Conservation (phyloP, 2,888 invertebrate species). For the Leptinotarsa peninsularis region DNA sequence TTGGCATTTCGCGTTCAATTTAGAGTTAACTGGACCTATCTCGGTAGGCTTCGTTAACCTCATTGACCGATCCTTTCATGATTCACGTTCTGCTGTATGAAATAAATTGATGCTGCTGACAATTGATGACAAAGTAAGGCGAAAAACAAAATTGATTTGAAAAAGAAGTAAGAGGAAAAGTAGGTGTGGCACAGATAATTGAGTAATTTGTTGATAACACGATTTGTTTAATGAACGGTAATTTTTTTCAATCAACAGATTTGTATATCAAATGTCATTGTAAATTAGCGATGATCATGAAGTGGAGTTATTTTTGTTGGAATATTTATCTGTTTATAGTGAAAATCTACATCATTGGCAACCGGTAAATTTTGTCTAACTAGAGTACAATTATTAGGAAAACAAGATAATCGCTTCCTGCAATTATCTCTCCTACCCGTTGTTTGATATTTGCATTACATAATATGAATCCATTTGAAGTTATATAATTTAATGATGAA, state of each 20-base stretch:
- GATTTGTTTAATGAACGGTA: no score
- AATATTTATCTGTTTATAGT: background rate
- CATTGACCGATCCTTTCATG: slow-evolving; percentile 19
- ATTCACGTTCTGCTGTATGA: slow-evolving; percentile 3
- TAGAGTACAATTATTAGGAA: background rate
- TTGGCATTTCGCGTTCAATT: background rate
- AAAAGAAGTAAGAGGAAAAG: no score
- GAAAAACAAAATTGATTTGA: no score
- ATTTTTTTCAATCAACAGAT: no score
- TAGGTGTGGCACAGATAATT: no score
- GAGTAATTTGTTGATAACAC: no score
- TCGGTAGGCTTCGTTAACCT: slow-evolving; percentile 14
- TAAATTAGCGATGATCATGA: no score
- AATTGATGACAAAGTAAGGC: background rate
- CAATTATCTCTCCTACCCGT: background rate
- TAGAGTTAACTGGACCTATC: background rate
- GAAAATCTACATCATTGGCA: background rate
- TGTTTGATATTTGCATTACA: background rate
- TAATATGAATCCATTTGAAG: background rate
- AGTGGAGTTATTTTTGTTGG: no score
- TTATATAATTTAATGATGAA: background rate
- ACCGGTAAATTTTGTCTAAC: background rate
- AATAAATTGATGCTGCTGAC: slow-evolving; percentile 1
- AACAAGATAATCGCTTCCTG: slow-evolving; percentile 2
- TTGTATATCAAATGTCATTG: no score